Conservation (phyloP, 2,888 invertebrate species). For the Metopia argyrocephala region DNA sequence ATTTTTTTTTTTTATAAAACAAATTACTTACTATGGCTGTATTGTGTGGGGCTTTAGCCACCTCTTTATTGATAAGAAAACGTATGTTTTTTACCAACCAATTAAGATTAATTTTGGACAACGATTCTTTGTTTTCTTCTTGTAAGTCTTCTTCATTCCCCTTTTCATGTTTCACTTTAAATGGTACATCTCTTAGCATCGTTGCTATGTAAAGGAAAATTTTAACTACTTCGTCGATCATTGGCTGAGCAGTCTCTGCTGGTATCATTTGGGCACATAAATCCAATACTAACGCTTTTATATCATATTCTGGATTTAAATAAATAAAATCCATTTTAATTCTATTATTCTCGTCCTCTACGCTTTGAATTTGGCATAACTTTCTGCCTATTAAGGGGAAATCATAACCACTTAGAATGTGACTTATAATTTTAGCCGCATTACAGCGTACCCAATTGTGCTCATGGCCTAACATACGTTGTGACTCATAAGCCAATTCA, state of each 20-base stretch:
- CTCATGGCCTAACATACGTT: constrained; percentile 87
- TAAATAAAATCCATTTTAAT: constrained; percentile 81
- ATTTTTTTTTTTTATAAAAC: too few relatives aligned
- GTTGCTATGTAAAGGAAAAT: constrained; percentile 85
- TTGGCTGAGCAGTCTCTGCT: constrained; percentile 83
- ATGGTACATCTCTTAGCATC: constrained; percentile 81
- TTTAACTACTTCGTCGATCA: constrained; percentile 86
- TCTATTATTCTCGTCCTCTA: constrained; percentile 33
- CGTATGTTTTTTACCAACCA: constrained; percentile 88
- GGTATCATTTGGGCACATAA: constrained; percentile 87
- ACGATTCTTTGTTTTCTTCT: constrained; percentile 66
- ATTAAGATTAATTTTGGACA: constrained; percentile 82
- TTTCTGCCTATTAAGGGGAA: constrained; percentile 80
- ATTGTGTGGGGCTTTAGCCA: constrained; percentile 84
- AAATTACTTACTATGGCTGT: constrained; percentile 85
- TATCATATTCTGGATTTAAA: constrained; percentile 81
- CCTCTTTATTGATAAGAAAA: constrained; percentile 88
- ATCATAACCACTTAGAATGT: constrained; percentile 84
- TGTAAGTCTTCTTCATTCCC: constrained; percentile 62
- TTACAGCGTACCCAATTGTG: constrained; percentile 92
- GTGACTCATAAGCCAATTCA: constrained; percentile 83
- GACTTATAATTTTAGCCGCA: constrained; percentile 87
- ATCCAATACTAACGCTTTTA: constrained; percentile 86
- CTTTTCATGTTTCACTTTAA: constrained; percentile 70
- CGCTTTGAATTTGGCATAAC: constrained; percentile 67